Percentiles rank a stretch among this genome's conserved stretches.
Evolutionary conservation across 2,113 vertebrate species (phyloP).

Genomic region (Echinops telfairi): DNA sequence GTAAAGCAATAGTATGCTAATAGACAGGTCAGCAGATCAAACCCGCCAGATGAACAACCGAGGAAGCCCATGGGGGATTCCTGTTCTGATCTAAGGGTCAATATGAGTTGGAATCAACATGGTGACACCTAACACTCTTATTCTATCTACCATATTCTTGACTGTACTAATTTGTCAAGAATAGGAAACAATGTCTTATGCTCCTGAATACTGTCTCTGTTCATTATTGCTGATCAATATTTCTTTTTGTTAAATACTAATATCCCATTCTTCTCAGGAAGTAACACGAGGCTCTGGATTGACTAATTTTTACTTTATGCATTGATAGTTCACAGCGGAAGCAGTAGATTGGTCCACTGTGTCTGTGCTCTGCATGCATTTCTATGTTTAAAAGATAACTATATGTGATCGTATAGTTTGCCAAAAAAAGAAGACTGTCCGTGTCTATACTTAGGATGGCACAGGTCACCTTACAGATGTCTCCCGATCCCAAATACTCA

Average conservation of each 20-base stretch:
- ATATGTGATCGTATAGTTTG: background rate
- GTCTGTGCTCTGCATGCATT: background rate
- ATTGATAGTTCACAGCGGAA: background rate
- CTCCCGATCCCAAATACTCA: background rate
- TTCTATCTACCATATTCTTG: background rate
- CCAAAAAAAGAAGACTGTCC: background rate
- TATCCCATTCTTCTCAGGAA: background rate
- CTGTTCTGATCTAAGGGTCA: background rate
- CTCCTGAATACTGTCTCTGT: background rate
- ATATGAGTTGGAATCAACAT: background rate
- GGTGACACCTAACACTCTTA: background rate
- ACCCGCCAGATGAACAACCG: background rate
- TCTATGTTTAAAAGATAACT: background rate
- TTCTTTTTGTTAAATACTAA: slow-evolving; percentile 6
- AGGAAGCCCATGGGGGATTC: background rate
- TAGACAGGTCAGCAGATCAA: background rate
- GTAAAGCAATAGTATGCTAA: background rate
- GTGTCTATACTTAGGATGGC: background rate
- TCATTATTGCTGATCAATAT: background rate
- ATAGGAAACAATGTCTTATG: background rate
- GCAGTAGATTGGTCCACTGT: background rate
- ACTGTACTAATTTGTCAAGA: background rate
- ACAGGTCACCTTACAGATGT: background rate
- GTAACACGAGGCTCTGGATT: background rate
- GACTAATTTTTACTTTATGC: background rate